Base-by-base conservation (phyloP, 30 jellyfish, hydroid and myxozoan species). In the Turritopsis rubra region DNA sequence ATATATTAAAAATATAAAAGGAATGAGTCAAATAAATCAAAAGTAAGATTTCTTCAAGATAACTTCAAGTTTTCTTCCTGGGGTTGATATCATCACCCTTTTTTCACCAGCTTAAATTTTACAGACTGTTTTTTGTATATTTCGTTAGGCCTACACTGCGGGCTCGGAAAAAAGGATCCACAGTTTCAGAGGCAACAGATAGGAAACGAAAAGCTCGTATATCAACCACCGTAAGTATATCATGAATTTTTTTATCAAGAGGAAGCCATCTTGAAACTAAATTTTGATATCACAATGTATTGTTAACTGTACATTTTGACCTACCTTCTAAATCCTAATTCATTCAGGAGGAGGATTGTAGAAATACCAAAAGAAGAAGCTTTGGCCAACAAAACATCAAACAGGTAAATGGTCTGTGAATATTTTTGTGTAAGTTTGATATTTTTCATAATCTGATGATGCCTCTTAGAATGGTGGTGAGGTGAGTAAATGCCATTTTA, bases 1-100 rank as follows among this genome's bases (percentile, higher is more conserved):
- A 74, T 24, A 21, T 1, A 13, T 21, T 30, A 7, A 74, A 74
- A 74, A 74, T 74, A 73, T 21, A 16, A 74, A 24, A 74, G 82
- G 82, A 30, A 74, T 74, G 82, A 74, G 82, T 74, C 82, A 74
- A 18, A 30, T 52, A 3, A 74, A 74, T 52, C 82, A 74, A 4
- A 29, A 52, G 82, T 74, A 74, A 23, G 82, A 26, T 27, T 9
- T n/a, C 77, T 8, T 9, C 29, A 60, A 60, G 30, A 72, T n/a
- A n/a, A 21, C 24, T 72, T 74, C 9, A n/a, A 24, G 52, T 29
- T 7, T 74, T 23, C 9, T 29, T 74, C 17, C 18, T 20, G 16
- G 16, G 28, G 28, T 74, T 29, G 24, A 9, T 4, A 74, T 71
- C 82, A 8, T 20, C 24, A 18, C 41, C 9, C 18, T 74, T 74